phyloP scores from a whole-genome alignment of 1,140 invertebrate species.

The Pissodes strobi region DNA sequence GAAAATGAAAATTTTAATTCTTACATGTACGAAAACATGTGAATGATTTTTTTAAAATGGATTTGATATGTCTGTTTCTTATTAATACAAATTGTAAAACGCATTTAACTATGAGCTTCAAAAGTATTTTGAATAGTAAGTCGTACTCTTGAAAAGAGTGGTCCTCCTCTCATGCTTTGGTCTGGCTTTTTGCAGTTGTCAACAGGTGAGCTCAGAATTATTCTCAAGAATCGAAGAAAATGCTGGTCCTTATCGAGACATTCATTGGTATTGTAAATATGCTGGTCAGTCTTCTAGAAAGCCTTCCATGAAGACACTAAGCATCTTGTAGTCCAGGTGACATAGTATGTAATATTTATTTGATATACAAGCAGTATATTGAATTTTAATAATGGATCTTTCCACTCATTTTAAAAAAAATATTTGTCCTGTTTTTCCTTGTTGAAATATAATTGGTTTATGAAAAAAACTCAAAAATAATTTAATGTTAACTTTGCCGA shows the following conservation, averaged over 20 bases:
- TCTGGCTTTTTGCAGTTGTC: conserved; percentile 39
- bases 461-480: no score
- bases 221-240: background rate
- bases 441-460: no score
- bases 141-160: no score
- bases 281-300: background rate
- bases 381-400: no score
- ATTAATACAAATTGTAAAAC: no score
- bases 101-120: no score
- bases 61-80: no score
- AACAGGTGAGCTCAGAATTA: conserved; percentile 36
- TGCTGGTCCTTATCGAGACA: background rate
- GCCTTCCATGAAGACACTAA: background rate
- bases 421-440: no score
- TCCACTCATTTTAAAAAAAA: no score
- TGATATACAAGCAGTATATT: no score
- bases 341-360: background rate
- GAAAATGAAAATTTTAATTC: no score
- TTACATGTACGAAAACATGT: background rate
- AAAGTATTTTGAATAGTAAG: background rate
- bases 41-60: background rate
- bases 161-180: conserved; percentile 37
- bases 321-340: background rate
- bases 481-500: no score
- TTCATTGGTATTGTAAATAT: background rate